phyloP scores from a whole-genome alignment of 2,888 invertebrate species.

The Gortyna flavago region DNA sequence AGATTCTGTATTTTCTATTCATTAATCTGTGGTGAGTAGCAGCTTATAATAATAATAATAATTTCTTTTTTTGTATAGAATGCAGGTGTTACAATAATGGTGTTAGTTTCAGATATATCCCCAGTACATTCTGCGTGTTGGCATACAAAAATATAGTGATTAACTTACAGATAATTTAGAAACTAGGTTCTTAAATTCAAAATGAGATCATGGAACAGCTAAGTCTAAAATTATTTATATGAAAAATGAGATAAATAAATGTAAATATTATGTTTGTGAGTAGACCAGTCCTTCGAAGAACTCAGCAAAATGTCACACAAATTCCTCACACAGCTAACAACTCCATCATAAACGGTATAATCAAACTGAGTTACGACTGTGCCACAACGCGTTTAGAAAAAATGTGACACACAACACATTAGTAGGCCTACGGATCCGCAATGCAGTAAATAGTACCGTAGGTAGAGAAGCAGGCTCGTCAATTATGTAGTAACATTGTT shows the following conservation, averaged over 20 bases:
- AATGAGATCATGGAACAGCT: no score
- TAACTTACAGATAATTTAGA: no score
- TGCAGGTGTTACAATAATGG: no score
- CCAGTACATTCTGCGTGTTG: no score
- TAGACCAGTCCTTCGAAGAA: background rate
- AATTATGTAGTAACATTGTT: slow-evolving; percentile 52
- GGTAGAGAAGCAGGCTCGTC: slow-evolving; percentile 49
- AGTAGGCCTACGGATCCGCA: slow-evolving; percentile 54
- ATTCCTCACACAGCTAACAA: slow-evolving; percentile 31
- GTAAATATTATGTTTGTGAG: no score
- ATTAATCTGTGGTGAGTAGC: background rate
- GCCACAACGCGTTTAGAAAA: slow-evolving; percentile 46
- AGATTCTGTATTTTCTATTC: background rate
- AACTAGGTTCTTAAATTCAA: no score
- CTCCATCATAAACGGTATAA: slow-evolving; percentile 38
- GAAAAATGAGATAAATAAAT: no score
- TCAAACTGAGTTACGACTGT: slow-evolving; percentile 35
- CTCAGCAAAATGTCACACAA: background rate
- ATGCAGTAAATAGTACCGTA: slow-evolving; percentile 62
- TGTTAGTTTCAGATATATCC: no score
- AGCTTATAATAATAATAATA: no score
- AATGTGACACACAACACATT: slow-evolving; percentile 60
- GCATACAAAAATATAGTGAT: no score
- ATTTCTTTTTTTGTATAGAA: no score
- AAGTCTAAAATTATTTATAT: no score